Evolutionary conservation across 2,113 vertebrate genomes (phyloP).

Genomic region (Benitochromis conjunctus): DNA sequence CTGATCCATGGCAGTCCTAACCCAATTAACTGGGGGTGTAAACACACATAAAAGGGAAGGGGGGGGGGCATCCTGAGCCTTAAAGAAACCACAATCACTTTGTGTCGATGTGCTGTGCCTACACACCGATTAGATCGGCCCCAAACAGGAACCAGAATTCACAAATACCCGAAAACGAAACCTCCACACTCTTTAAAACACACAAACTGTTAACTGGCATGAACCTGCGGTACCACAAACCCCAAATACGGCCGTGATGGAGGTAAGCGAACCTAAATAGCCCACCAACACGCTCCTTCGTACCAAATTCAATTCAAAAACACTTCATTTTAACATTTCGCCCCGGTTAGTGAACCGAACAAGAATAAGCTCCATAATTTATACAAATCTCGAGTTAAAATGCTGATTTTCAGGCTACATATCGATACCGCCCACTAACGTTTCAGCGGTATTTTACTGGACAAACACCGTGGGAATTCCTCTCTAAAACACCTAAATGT

Average conservation of each 20-base stretch:
- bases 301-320: background rate
- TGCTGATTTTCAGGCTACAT: background rate
- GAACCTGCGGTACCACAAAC: background rate
- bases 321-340: background rate
- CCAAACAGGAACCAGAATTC: background rate
- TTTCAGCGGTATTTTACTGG: background rate
- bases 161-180: background rate
- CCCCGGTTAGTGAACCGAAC: background rate
- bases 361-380: fast-evolving
- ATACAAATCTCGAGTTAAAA: background rate
- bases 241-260: background rate
- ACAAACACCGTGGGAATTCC: constrained; percentile 26
- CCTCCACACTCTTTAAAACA: background rate
- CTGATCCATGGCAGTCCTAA: background rate
- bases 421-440: constrained; percentile 25
- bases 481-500: background rate
- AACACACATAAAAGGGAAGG: background rate
- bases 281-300: background rate
- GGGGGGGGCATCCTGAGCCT: background rate
- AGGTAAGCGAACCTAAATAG: background rate
- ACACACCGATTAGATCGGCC: background rate
- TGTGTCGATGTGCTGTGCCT: background rate
- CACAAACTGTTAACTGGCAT: background rate
- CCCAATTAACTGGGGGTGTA: background rate
- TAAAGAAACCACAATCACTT: background rate